Evolutionary conservation across 2,113 vertebrate species (phyloP).

Genomic region (Gobius niger): DNA sequence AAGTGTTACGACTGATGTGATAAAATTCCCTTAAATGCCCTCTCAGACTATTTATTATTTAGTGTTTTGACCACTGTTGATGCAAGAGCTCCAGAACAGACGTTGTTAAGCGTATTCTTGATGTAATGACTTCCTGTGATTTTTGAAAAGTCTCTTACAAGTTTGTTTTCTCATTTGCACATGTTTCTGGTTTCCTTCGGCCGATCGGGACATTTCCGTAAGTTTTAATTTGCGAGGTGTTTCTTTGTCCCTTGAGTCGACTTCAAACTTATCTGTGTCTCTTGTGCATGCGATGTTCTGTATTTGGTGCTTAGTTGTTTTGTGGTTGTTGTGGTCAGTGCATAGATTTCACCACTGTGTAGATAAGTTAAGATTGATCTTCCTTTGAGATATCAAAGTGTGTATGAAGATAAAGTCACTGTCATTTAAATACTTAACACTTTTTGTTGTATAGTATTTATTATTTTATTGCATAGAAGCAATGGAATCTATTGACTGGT

Average conservation of each 20-base stretch:
- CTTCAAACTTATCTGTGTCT: slow-evolving; percentile 23
- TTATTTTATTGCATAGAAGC: too few species aligned
- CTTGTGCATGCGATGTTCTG: slow-evolving; percentile 49
- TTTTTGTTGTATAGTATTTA: background rate
- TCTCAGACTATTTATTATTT: too few species aligned
- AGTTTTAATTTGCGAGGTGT: slow-evolving; percentile 58
- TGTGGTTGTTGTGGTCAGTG: slow-evolving; percentile 1
- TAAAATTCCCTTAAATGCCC: too few species aligned
- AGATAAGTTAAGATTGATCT: background rate
- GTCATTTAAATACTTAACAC: background rate
- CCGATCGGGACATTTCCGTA: slow-evolving; percentile 58
- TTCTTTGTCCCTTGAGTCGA: slow-evolving; percentile 37
- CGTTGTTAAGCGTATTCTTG: slow-evolving; percentile 26
- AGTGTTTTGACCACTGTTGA: too few species aligned
- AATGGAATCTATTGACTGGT: too few species aligned
- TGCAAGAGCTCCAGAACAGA: too few species aligned
- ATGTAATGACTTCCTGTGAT: slow-evolving; percentile 2
- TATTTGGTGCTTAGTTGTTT: slow-evolving; percentile 21
- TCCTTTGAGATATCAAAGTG: background rate
- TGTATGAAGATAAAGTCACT: too few species aligned
- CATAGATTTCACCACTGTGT: background rate
- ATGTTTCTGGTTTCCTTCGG: slow-evolving; percentile 47
- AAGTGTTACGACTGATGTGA: too few species aligned
- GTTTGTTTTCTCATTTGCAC: slow-evolving; percentile 59
- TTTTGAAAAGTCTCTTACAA: slow-evolving; percentile 40